Percentiles rank a stretch among this genome's conserved stretches.
Evolutionary conservation across 2,888 invertebrate genomes (phyloP).

Genomic region (Achlya flavicornis): DNA sequence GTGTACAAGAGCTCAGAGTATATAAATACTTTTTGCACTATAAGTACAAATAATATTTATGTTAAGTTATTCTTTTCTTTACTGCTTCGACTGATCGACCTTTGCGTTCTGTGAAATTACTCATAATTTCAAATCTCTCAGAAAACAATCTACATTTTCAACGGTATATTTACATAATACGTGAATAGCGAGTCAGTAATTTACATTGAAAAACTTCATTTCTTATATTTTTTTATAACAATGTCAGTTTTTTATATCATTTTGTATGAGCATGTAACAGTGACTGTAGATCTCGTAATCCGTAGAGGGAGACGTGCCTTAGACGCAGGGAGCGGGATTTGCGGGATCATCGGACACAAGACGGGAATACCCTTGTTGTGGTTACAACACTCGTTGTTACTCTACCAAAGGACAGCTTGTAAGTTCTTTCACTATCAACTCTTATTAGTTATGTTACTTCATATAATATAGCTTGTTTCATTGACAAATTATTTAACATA

Average conservation of each 20-base stretch:
- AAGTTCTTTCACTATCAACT: neutral
- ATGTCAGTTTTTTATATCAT: neutral
- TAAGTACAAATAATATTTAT: neutral
- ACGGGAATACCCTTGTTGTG: constrained; percentile 59
- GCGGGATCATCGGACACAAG: constrained; percentile 67
- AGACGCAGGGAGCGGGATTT: constrained; percentile 66
- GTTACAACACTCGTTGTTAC: constrained; percentile 52
- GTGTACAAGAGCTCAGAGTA: too few relatives aligned
- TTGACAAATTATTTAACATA: too few relatives aligned
- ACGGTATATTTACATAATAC: neutral
- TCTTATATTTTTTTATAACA: neutral
- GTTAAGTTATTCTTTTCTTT: constrained; percentile 7
- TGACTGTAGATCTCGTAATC: constrained; percentile 64
- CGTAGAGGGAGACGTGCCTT: constrained; percentile 64
- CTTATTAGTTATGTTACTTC: neutral
- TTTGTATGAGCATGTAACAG: constrained; percentile 13
- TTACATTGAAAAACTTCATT: neutral
- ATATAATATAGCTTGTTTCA: too few relatives aligned
- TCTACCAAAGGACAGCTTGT: constrained; percentile 15
- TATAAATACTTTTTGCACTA: too few relatives aligned
- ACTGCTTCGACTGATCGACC: neutral
- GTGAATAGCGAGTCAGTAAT: neutral
- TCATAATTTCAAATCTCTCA: constrained; percentile 4
- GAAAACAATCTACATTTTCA: constrained; percentile 6
- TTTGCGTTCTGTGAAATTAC: neutral